A percentile compares a stretch with the other conserved stretches of the same genome.
Evolutionary conservation across 30 jellyfish, hydroid and myxozoan species (phyloP).

Genomic region (Sanderia malayensis): DNA sequence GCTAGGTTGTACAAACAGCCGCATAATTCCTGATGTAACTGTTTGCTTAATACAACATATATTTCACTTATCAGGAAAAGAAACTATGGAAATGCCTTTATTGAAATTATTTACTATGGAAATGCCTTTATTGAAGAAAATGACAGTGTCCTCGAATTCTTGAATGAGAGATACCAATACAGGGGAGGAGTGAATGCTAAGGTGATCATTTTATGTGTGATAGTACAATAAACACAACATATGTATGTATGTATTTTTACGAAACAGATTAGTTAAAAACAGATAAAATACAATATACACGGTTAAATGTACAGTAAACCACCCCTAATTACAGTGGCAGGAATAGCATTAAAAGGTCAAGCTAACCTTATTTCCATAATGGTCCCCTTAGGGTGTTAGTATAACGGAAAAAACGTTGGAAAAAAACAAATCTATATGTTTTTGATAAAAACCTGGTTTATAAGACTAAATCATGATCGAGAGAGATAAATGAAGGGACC

Average conservation of each 20-base stretch:
- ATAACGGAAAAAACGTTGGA: not conserved
- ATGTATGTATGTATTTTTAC: not conserved
- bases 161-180: not conserved
- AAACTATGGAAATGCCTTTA: not conserved
- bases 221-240: not conserved
- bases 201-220: not conserved
- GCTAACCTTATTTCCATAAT: slow-evolving; percentile 32
- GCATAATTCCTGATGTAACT: not conserved
- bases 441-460: not conserved
- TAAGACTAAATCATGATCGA: not conserved
- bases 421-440: not conserved
- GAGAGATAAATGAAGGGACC: slow-evolving; percentile 1
- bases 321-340: slow-evolving; percentile 30
- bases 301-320: not conserved
- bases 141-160: not conserved
- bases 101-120: not conserved
- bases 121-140: not conserved
- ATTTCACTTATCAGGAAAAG: not conserved
- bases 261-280: not conserved
- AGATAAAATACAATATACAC: not conserved
- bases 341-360: slow-evolving; percentile 33
- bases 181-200: slow-evolving; percentile 2
- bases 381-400: slow-evolving; percentile 33
- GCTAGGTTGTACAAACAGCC: not conserved
- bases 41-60: not conserved